These are phyloP conservation scores for Gastracanthus pulcherrimus DNA, from an alignment of 2,888 invertebrate species.

Conservation along the genomic window DNA sequence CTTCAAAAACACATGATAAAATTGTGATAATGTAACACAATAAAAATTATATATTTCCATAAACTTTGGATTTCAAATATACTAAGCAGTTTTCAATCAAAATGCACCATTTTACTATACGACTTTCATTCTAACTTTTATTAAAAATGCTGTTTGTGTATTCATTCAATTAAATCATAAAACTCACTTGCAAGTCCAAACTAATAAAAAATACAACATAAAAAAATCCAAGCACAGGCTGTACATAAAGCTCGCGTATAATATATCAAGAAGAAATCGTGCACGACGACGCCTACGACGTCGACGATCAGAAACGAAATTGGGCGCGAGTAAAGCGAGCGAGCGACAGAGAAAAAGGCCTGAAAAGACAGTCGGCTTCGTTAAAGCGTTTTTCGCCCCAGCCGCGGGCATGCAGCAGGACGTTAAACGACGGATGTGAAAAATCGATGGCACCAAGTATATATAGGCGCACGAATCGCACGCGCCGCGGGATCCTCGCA, in stretches of 20 bases:
- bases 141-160: too few relatives aligned
- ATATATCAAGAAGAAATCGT: constrained; percentile 21
- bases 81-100: too few relatives aligned
- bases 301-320: constrained; percentile 26
- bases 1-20: too few relatives aligned
- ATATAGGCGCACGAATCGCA: too few relatives aligned
- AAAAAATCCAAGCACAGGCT: not conserved
- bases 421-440: constrained; percentile 68
- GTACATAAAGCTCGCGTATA: not conserved
- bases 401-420: constrained; percentile 64
- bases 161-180: too few relatives aligned
- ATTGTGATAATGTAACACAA: too few relatives aligned
- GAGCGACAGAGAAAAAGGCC: too few relatives aligned
- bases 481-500: constrained; percentile 67
- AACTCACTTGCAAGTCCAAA: too few relatives aligned
- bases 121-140: too few relatives aligned
- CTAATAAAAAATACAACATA: not conserved
- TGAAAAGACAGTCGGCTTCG: constrained; percentile 36
- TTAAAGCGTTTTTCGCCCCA: constrained; percentile 59
- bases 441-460: constrained; percentile 72
- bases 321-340: not conserved
- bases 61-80: too few relatives aligned
- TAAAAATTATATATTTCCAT: too few relatives aligned
- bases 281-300: not conserved
- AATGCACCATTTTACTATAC: too few relatives aligned